A percentile compares a stretch with the other conserved stretches of the same genome.
Evolutionary conservation across 2,797 vertebrate species (phyloP).

Genomic region (Antennarius maculatus): DNA sequence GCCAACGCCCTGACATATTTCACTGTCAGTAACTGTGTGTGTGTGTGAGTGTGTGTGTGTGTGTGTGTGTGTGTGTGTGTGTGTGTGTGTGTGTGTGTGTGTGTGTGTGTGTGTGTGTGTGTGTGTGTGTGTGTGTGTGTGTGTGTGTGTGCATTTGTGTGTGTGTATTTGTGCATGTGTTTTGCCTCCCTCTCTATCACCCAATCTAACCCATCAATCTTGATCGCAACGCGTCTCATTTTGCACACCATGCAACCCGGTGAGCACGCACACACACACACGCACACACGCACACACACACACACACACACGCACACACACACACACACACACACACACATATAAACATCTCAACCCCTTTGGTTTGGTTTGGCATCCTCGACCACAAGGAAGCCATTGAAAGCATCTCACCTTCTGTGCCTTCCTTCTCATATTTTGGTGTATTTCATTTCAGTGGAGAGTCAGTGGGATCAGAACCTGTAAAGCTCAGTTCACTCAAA

Average conservation of each 20-base stretch:
- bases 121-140: too few species aligned
- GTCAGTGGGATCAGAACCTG: not conserved
- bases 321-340: not conserved
- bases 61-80: too few species aligned
- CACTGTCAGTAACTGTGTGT: constrained; percentile 31
- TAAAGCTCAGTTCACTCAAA: constrained; percentile 12
- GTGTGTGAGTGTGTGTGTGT: constrained; percentile 11
- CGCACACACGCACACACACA: not conserved
- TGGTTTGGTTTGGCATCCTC: constrained; percentile 28
- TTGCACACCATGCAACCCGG: constrained; percentile 27
- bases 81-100: too few species aligned
- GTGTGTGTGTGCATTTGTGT: too few species aligned
- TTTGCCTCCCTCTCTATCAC: constrained; percentile 23
- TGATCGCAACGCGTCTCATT: constrained; percentile 36
- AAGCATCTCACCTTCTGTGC: constrained; percentile 27
- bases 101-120: too few species aligned
- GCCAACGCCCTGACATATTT: constrained; percentile 54
- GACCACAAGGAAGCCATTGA: constrained; percentile 37
- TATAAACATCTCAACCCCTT: constrained; percentile 32
- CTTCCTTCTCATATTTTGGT: not conserved
- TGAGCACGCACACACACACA: not conserved
- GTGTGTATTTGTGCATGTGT: too few species aligned
- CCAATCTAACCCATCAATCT: constrained; percentile 47
- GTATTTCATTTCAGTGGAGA: not conserved
- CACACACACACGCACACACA: constrained; percentile 5